Percentiles rank a stretch among this genome's conserved stretches.
phyloP scores from a whole-genome alignment of 2,888 invertebrate species.

The Acrobasis suavella region DNA sequence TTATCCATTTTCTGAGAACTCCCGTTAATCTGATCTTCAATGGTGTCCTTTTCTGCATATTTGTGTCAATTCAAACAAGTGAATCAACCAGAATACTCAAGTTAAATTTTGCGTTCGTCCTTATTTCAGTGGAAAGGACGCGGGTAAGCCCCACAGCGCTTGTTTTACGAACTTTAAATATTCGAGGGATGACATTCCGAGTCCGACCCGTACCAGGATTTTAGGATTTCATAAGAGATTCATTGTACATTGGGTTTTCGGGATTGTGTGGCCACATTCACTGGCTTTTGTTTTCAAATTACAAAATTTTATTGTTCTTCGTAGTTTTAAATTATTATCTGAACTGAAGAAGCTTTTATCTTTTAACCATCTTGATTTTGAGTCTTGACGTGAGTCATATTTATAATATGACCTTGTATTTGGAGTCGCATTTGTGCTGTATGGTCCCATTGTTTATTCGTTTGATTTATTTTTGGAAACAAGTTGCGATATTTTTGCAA shows the following conservation, averaged over 20 bases:
- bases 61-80: neutral
- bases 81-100: neutral
- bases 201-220: slow-evolving; percentile 3
- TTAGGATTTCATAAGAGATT: slow-evolving; percentile 3
- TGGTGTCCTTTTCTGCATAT: neutral
- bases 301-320: neutral
- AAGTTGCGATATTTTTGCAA: slow-evolving; percentile 19
- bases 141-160: slow-evolving; percentile 1
- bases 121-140: neutral
- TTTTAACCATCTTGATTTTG: neutral
- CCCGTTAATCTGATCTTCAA: neutral
- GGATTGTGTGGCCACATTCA: neutral
- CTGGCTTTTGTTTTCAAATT: neutral
- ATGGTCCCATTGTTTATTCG: neutral
- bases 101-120: slow-evolving; percentile 1
- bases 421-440: neutral
- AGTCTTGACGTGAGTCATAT: neutral
- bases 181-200: slow-evolving; percentile 2
- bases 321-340: neutral
- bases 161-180: slow-evolving; percentile 2
- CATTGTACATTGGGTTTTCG: slow-evolving; percentile 1
- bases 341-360: neutral
- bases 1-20: neutral
- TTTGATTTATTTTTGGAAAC: neutral
- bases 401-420: neutral